Evolutionary conservation across 1,140 invertebrate genomes (phyloP), one percentile per base, ranked within the genome.

Genomic region (Venustaconcha ellipsiformis): DNA sequence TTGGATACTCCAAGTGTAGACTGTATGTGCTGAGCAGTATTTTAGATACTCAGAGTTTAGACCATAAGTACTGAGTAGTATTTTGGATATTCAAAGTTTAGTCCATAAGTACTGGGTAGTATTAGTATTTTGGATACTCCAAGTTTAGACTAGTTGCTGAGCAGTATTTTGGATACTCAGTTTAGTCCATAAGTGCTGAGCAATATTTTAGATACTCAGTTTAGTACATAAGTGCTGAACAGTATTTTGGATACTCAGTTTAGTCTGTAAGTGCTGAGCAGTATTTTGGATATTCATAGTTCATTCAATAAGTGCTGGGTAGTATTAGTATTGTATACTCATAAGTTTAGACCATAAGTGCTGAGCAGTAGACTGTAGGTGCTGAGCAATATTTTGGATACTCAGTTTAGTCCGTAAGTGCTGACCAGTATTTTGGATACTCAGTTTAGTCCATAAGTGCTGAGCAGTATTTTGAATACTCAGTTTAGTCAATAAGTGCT

Each of bases 1-100:
- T 55, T 70, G 18, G 15, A 20, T 62, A 17, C 58, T 30, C 26
- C 26, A 30, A 30, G 26, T 30, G 1, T 30, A 30, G 26, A 30
- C 26, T 30, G 23, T 23, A 30, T 2, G 26, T 30, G 26, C 26
- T 30, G 26, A 30, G 26, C 1, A 30, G 26, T 30, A 87, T 82
- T 94, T 93, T 91, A 92, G 93, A 17, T 92, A 17, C 58, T 75
- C 55, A n/a, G 63, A n/a, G 14, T 56, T 65, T 37, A 64, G 2
- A 15, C 18, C 20, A 18, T 26, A 58, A 14, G 56, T 30, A 2
- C 26, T 30, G 26, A 90, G 74, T 87, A 91, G 75, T 89, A 87
- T 82, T 94, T 93, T 91, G 93, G 93, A 17, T 92, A 93, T 82
- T 85, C 85, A 5, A 86, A 86, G 30, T 94, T 94, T 82, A 89